Evolutionary conservation across 2,888 invertebrate genomes (phyloP), one percentile per base, ranked within the genome.

Genomic region (Andrena praecox): DNA sequence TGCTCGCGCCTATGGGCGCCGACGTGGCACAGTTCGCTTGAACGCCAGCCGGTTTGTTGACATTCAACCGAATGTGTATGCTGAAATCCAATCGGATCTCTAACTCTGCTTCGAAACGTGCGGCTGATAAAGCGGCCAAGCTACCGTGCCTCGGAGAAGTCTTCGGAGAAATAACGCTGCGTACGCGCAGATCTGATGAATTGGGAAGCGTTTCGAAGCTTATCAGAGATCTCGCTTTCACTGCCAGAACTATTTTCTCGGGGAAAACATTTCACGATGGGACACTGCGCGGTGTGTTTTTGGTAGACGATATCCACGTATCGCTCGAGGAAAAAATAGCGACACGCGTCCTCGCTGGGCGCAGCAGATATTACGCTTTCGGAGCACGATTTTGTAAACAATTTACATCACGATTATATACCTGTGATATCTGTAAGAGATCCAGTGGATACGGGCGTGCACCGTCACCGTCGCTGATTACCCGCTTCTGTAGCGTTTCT

Each of bases 391-490:
- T 77, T 54, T 56, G 48, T 74, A 67, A 78, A 82, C 75, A 78
- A 72, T 69, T 42, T 82, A 52, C 74, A 60, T 73, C 70, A 73
- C 24, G 10, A 54, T 69, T 24, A 24, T n/a, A 27, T n/a, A 27
- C 10, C 27, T 20, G 20, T 31, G 60, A 27, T 16, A 16, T 5
- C 5, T 42, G 60, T 35, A 16, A 7, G 33, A 48, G 54, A 73
- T 72, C 72, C 60, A 42, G 33, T 67, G 48, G 50, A 59, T 62
- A 59, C 56, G 24, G 56, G 33, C 27, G 56, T 27, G 29, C 48
- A n/a, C 16, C 72, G 31, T 70, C 59, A 69, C 64, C 66, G 64
- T 72, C 69, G 72, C 42, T 60, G 66, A 77, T 82, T 67, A 48
- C 64, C 20, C 29, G 66, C 66, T 63, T 60, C 70, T 66, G 73